Evolutionary conservation across 2,113 vertebrate species (phyloP).

Genomic region (Crotalus helleri): DNA sequence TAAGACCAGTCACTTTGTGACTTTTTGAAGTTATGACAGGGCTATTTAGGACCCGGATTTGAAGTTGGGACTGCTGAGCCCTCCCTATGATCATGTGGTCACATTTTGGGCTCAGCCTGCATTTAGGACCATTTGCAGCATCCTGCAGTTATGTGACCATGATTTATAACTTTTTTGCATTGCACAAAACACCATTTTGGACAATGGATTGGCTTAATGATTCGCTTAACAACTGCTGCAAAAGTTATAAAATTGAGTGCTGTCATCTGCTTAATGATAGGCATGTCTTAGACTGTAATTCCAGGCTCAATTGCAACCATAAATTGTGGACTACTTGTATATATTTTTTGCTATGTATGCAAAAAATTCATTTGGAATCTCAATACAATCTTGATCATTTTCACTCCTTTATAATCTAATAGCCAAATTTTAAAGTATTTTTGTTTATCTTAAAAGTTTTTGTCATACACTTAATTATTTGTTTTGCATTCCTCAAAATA

Average conservation of each 20-base stretch:
- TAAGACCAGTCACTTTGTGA: background rate
- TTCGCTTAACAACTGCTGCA: background rate
- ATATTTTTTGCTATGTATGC: background rate
- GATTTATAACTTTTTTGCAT: background rate
- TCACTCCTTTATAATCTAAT: background rate
- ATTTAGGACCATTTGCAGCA: too few relatives aligned
- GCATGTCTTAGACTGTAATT: background rate
- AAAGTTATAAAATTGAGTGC: background rate
- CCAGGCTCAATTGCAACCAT: background rate
- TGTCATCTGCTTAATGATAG: background rate
- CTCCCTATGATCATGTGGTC: background rate
- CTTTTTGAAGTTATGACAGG: background rate
- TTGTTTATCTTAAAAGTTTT: background rate
- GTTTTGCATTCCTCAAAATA: background rate
- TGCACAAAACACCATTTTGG: background rate
- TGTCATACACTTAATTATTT: background rate
- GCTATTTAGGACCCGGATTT: background rate
- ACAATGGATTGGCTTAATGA: background rate
- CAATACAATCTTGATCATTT: background rate
- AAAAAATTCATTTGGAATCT: background rate
- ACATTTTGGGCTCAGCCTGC: background rate
- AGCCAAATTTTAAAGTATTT: background rate
- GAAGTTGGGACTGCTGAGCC: background rate
- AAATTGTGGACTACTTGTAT: background rate
- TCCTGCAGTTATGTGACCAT: background rate